Percentiles rank a stretch among this genome's conserved stretches.
Conservation (phyloP, 1,140 invertebrate genomes). For the Musca domestica region DNA sequence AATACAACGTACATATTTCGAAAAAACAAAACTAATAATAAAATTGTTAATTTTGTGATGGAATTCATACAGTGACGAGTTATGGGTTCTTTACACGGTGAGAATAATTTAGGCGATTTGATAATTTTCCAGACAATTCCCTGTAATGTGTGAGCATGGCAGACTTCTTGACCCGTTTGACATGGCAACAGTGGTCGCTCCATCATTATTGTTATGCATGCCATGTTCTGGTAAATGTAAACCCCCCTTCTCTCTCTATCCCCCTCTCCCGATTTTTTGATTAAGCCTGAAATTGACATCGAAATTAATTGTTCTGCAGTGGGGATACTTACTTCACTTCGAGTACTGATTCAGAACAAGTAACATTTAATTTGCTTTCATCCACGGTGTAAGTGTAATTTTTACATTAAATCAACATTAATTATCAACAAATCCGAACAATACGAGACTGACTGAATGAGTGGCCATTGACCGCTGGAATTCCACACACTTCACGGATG, state of each 20-base stretch:
- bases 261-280: not conserved
- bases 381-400: conserved; percentile 10
- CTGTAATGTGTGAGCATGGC: too few relatives aligned
- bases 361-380: conserved; percentile 20
- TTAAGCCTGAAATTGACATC: conserved; percentile 1
- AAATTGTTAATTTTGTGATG: not conserved
- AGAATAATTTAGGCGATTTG: conserved; percentile 5
- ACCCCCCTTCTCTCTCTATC: too few relatives aligned
- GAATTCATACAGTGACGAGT: not conserved
- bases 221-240: not conserved
- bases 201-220: conserved; percentile 11
- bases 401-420: conserved; percentile 11
- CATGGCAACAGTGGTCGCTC: not conserved
- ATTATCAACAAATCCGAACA: conserved; percentile 14
- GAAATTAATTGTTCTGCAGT: conserved; percentile 11
- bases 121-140: not conserved
- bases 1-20: too few relatives aligned
- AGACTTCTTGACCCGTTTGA: conserved; percentile 2
- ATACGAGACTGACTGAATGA: not conserved
- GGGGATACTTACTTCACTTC: not conserved
- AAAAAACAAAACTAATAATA: too few relatives aligned
- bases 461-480: too few relatives aligned
- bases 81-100: conserved; percentile 16
- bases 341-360: conserved; percentile 1
- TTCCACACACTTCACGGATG: too few relatives aligned